A percentile compares a stretch with the other conserved stretches of the same genome.
Evolutionary conservation across 2,888 invertebrate genomes (phyloP).

Genomic region (Chalcis sispes): DNA sequence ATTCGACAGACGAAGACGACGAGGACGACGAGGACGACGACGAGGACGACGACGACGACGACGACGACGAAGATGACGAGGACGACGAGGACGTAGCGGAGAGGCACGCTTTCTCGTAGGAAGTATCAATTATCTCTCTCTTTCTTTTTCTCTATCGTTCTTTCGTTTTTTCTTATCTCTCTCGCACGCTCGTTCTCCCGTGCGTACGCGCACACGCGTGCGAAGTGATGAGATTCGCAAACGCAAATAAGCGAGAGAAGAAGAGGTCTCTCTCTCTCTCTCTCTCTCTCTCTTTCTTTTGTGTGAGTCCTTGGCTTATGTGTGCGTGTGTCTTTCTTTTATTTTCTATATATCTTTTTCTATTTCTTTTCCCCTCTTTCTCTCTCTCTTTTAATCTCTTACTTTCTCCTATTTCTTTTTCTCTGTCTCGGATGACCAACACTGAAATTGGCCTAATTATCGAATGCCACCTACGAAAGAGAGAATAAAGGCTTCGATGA

Average conservation of each 20-base stretch:
- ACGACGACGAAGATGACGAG: constrained; percentile 42
- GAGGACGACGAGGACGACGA: constrained; percentile 44
- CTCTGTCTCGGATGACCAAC: constrained; percentile 53
- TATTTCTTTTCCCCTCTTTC: too few species aligned
- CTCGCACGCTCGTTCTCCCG: constrained; percentile 20
- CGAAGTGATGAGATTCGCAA: constrained; percentile 30
- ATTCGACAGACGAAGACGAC: constrained; percentile 31
- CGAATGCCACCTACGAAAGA: constrained; percentile 59
- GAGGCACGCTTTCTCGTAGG: constrained; percentile 9
- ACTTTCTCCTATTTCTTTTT: too few species aligned
- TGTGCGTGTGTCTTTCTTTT: too few species aligned
- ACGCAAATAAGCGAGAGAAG: constrained; percentile 32
- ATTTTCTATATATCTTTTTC: too few species aligned
- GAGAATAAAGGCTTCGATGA: constrained; percentile 56
- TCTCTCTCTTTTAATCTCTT: background rate
- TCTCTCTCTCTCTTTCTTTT: too few species aligned
- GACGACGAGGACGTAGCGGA: constrained; percentile 32
- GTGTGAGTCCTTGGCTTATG: too few species aligned
- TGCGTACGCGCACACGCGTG: constrained; percentile 13
- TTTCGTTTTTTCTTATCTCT: constrained; percentile 13
- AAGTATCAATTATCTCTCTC: constrained; percentile 3
- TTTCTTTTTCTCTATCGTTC: too few species aligned
- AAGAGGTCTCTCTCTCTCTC: constrained; percentile 24
- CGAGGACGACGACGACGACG: constrained; percentile 42
- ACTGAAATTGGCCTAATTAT: constrained; percentile 58